Conservation (phyloP, 92 coral and sea anemone species). For the Palythoa grandis region DNA sequence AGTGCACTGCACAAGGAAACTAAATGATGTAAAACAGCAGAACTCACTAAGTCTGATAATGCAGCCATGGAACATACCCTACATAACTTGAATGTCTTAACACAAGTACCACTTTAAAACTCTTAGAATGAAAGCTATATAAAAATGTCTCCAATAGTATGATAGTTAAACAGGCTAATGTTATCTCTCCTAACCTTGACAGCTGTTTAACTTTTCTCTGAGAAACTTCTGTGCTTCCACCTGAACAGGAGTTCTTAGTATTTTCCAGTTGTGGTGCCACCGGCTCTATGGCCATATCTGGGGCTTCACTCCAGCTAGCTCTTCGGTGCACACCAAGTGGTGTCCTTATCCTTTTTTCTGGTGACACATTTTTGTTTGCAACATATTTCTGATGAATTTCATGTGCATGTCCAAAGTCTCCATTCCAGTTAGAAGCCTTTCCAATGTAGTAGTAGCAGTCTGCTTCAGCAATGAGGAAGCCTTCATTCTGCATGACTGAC, state of each 20-base stretch:
- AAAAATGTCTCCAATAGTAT: no score
- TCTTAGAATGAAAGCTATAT: no score
- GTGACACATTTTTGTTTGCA: neutral
- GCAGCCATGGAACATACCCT: no score
- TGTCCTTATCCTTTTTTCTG: neutral
- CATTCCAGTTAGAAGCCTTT: neutral
- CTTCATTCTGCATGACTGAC: neutral
- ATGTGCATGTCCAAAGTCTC: neutral
- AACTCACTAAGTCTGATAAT: no score
- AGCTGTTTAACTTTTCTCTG: neutral
- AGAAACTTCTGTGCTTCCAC: neutral
- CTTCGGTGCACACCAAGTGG: neutral
- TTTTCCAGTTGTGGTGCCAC: neutral
- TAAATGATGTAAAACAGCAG: no score
- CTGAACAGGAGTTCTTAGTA: neutral
- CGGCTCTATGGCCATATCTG: neutral
- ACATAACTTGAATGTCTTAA: no score
- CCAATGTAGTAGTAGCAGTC: constrained; percentile 35
- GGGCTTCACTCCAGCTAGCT: neutral
- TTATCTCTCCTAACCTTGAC: neutral
- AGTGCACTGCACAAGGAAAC: no score
- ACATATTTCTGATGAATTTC: constrained; percentile 4
- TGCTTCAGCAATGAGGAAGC: neutral
- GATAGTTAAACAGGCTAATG: neutral
- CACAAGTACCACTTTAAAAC: no score